phyloP scores from a whole-genome alignment of 2,113 vertebrate species.

The Melierax canorus region DNA sequence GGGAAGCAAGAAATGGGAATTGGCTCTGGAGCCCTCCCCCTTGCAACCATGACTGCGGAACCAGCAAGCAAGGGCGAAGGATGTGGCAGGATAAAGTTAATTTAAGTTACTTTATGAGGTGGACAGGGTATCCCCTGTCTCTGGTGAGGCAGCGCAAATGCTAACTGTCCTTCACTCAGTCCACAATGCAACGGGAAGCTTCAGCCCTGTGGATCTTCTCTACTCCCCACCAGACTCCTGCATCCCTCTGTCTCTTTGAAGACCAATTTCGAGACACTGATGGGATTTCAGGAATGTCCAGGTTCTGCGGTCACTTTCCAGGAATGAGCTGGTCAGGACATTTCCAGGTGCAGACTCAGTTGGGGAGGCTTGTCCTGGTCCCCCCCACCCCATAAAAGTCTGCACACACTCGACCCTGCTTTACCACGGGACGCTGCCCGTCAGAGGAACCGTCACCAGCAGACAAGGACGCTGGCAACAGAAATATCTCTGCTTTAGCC shows the following conservation, averaged over 20 bases:
- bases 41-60: neutral
- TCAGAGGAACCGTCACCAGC: neutral
- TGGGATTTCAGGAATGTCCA: neutral
- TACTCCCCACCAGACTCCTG: neutral
- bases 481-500: neutral
- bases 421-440: accelerated
- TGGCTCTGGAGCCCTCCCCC: neutral
- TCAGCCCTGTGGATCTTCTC: neutral
- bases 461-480: neutral
- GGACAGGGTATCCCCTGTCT: neutral
- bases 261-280: neutral
- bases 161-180: neutral
- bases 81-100: neutral
- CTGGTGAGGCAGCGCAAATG: neutral
- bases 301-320: neutral
- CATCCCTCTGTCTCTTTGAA: neutral
- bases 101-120: neutral
- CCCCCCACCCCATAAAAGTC: neutral
- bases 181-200: neutral
- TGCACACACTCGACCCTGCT: neutral
- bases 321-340: neutral
- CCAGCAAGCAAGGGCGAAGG: neutral
- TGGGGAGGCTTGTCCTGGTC: neutral
- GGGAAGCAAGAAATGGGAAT: neutral
- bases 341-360: neutral